These are phyloP conservation scores for Omphaloscelis lunosa DNA, from an alignment of 2,888 invertebrate genomes.

Conservation along the genomic window DNA sequence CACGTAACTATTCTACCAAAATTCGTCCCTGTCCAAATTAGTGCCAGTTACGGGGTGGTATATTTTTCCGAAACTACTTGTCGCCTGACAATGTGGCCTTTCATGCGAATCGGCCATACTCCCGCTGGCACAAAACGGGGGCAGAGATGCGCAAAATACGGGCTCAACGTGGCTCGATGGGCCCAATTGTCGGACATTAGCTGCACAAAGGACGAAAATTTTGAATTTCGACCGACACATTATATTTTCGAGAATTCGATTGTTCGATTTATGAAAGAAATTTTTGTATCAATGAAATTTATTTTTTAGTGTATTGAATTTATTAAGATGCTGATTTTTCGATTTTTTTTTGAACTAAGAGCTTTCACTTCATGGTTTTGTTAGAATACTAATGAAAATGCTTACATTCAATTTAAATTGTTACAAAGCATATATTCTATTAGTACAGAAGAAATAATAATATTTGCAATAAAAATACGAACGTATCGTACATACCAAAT, in stretches of 20 bases:
- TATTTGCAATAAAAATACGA: not conserved
- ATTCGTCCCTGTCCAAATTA: slow-evolving; percentile 84
- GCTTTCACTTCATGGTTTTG: not conserved
- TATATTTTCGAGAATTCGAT: slow-evolving; percentile 59
- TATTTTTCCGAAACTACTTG: slow-evolving; percentile 86
- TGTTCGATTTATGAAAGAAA: slow-evolving; percentile 68
- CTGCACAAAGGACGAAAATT: slow-evolving; percentile 62
- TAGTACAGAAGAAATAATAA: not conserved
- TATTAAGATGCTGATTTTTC: not conserved
- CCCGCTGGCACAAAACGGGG: slow-evolving; percentile 75
- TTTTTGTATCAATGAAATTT: slow-evolving; percentile 67
- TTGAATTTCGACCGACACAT: slow-evolving; percentile 43
- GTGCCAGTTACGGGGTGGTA: slow-evolving; percentile 88
- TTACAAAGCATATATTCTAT: not conserved
- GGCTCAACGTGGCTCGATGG: slow-evolving; percentile 65
- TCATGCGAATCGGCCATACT: slow-evolving; percentile 74
- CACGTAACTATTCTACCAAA: slow-evolving; percentile 45
- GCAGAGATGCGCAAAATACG: slow-evolving; percentile 82
- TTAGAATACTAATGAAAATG: not conserved
- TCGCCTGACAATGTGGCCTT: slow-evolving; percentile 82
- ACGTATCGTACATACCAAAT: not conserved
- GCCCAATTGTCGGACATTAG: slow-evolving; percentile 70
- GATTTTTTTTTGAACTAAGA: not conserved
- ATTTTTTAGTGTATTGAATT: slow-evolving; percentile 28
- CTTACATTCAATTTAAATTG: no score